These are phyloP conservation scores for Limnephilus marmoratus DNA, from an alignment of 2,888 invertebrate species.

Conservation along the genomic window DNA sequence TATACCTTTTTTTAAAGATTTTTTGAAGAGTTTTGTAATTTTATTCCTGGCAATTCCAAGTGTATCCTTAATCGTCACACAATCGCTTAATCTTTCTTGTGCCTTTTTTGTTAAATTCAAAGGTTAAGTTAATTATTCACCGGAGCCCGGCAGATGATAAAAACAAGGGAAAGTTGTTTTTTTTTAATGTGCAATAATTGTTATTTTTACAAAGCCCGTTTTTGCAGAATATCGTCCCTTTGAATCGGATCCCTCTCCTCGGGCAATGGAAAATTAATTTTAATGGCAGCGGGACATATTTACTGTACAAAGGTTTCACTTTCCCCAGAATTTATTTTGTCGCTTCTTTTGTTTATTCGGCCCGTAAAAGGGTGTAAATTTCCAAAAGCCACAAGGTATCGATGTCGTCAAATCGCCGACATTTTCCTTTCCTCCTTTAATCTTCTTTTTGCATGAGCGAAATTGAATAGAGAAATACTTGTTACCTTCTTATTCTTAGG, in stretches of 20 bases:
- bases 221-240: background rate
- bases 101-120: background rate
- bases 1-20: too few relatives aligned
- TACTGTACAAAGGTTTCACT: conserved; percentile 44
- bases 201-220: background rate
- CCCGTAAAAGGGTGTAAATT: conserved; percentile 60
- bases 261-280: conserved; percentile 46
- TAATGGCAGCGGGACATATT: conserved; percentile 34
- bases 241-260: background rate
- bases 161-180: background rate
- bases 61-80: background rate
- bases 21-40: background rate
- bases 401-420: conserved; percentile 53
- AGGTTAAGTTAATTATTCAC: background rate
- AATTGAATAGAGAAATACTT: conserved; percentile 56
- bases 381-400: conserved; percentile 59
- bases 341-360: conserved; percentile 46
- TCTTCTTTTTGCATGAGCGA: conserved; percentile 59
- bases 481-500: conserved; percentile 33
- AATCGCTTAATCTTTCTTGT: background rate
- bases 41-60: background rate
- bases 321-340: conserved; percentile 36
- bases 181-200: background rate
- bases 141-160: background rate
- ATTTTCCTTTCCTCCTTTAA: conserved; percentile 53